These are phyloP conservation scores for Silurus meridionalis DNA, from an alignment of 2,113 vertebrate species.

Conservation along the genomic window DNA sequence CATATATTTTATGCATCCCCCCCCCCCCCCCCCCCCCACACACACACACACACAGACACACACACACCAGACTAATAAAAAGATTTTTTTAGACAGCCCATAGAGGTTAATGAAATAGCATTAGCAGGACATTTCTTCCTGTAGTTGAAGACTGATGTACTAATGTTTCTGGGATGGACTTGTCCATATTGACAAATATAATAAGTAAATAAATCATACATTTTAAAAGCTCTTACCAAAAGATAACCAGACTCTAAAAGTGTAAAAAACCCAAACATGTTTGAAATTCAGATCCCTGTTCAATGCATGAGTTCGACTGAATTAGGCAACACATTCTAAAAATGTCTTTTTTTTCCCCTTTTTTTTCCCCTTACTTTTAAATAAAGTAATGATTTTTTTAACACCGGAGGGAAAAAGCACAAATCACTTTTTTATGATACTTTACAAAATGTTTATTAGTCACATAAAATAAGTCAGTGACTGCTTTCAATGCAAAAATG, in stretches of 20 bases:
- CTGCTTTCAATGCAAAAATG: slow-evolving; percentile 90
- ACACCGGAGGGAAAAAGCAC: not conserved
- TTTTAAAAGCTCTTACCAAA: not conserved
- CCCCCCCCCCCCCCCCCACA: too few species aligned
- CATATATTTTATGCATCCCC: too few species aligned
- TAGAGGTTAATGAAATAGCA: too few species aligned
- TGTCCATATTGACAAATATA: not conserved
- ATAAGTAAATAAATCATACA: not conserved
- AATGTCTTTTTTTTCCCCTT: not conserved
- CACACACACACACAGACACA: too few species aligned
- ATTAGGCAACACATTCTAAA: not conserved
- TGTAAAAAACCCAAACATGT: not conserved
- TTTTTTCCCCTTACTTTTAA: not conserved
- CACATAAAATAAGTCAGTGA: slow-evolving; percentile 85
- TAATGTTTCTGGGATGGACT: not conserved
- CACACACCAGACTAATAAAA: too few species aligned
- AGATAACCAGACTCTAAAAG: too few species aligned
- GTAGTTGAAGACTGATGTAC: too few species aligned
- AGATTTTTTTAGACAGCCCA: too few species aligned
- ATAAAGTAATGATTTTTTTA: not conserved
- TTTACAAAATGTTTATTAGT: slow-evolving; percentile 93
- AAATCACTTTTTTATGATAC: slow-evolving; percentile 28
- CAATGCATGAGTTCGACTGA: not conserved
- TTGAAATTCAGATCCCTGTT: not conserved
- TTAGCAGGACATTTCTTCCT: too few species aligned